Percentiles rank a stretch among this genome's conserved stretches.
phyloP scores from a whole-genome alignment of 92 coral and sea anemone genomes.

The Bergia puertoricense region DNA sequence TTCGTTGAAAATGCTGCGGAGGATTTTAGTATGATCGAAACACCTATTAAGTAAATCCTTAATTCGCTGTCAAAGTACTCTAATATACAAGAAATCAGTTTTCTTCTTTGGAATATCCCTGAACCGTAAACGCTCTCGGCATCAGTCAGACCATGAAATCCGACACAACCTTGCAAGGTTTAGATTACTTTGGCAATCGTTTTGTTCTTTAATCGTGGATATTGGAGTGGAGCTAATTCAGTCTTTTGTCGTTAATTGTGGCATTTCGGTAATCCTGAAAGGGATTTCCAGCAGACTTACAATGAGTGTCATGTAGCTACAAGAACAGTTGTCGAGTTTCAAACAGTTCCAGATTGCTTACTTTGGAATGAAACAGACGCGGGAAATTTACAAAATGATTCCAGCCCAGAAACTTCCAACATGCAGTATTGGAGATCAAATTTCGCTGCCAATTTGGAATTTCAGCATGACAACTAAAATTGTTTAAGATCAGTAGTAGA shows the following conservation, averaged over 20 bases:
- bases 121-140: background rate
- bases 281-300: background rate
- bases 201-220: background rate
- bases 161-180: conserved; percentile 4
- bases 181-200: background rate
- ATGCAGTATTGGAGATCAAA: conserved; percentile 5
- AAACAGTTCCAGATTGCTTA: conserved; percentile 1
- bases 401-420: background rate
- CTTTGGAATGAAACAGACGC: conserved; percentile 22
- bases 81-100: background rate
- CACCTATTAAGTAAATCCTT: background rate
- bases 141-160: conserved; percentile 20
- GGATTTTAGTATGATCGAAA: conserved; percentile 5
- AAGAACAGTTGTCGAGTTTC: background rate
- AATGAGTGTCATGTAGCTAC: background rate
- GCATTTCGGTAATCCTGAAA: conserved; percentile 18
- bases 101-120: background rate
- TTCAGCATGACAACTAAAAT: background rate
- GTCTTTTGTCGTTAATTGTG: conserved; percentile 5
- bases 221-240: background rate
- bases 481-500: background rate
- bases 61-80: background rate
- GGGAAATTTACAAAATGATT: background rate
- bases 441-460: conserved; percentile 19
- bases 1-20: conserved; percentile 12